Percentiles rank a stretch among this genome's conserved stretches.
Conservation (phyloP, 2,113 vertebrate genomes). For the Ifrita kowaldi region DNA sequence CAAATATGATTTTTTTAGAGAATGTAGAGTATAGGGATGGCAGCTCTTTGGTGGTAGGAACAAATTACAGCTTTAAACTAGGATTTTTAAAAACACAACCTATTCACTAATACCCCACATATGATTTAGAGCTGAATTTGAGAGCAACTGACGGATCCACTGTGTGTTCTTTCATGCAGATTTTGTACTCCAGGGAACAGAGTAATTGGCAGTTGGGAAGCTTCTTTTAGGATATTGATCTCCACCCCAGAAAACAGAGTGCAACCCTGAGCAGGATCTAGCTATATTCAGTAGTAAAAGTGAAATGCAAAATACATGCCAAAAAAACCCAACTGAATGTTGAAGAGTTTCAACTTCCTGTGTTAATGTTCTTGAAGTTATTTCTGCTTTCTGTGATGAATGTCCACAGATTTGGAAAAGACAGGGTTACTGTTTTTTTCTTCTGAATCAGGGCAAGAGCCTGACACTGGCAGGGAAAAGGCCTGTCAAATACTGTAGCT, state of each 20-base stretch:
- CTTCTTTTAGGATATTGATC: slow-evolving; percentile 39
- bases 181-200: neutral
- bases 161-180: neutral
- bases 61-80: neutral
- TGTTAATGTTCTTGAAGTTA: neutral
- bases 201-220: slow-evolving; percentile 42
- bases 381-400: neutral
- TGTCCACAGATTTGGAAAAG: neutral
- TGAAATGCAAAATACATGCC: neutral
- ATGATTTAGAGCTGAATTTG: neutral
- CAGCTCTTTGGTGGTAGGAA: neutral
- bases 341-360: neutral
- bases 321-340: neutral
- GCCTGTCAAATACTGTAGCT: neutral
- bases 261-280: neutral
- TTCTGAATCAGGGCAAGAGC: neutral
- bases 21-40: neutral
- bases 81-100: neutral
- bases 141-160: neutral
- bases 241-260: slow-evolving; percentile 3
- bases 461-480: neutral
- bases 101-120: neutral
- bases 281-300: neutral
- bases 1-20: neutral
- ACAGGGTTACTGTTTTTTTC: neutral